Evolutionary conservation across 35 echinoderm and acorn worm genomes (phyloP).

Genomic region (Patiria miniata): DNA sequence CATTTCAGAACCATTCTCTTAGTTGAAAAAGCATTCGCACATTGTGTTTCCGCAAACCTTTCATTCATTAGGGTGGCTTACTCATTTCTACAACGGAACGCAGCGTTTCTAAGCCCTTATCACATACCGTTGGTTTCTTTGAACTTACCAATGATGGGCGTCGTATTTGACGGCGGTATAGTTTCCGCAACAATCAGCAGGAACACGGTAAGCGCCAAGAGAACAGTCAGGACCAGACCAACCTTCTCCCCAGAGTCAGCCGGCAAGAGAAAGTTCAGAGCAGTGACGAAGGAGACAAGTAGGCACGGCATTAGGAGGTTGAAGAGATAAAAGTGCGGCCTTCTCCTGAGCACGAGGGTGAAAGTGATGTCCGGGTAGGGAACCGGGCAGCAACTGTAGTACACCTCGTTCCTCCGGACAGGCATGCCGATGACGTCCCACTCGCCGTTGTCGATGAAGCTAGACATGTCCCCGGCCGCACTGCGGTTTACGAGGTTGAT

Average conservation of each 20-base stretch:
- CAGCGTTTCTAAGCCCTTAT: no score
- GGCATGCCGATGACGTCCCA: neutral
- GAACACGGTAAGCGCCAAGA: neutral
- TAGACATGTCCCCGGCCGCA: neutral
- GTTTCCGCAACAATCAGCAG: conserved; percentile 2
- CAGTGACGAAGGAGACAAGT: conserved; percentile 58
- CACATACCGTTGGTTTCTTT: no score
- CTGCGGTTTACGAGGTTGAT: neutral
- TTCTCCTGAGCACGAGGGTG: conserved; percentile 55
- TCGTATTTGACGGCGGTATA: neutral
- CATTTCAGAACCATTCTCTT: no score
- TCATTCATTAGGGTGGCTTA: no score
- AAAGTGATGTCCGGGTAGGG: conserved; percentile 63
- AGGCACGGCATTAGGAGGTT: conserved; percentile 82
- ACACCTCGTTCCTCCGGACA: conserved; percentile 20
- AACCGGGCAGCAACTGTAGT: conserved; percentile 58
- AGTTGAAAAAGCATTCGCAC: no score
- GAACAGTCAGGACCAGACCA: neutral
- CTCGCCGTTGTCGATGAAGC: neutral
- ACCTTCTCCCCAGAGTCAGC: conserved; percentile 23
- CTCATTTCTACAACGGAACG: no score
- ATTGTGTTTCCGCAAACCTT: no score
- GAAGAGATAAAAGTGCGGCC: conserved; percentile 75
- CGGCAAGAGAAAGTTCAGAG: conserved; percentile 4
- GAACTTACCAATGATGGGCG: neutral